Evolutionary conservation across 1,140 invertebrate genomes (phyloP).

Genomic region (Thaumetopoea pityocampa): DNA sequence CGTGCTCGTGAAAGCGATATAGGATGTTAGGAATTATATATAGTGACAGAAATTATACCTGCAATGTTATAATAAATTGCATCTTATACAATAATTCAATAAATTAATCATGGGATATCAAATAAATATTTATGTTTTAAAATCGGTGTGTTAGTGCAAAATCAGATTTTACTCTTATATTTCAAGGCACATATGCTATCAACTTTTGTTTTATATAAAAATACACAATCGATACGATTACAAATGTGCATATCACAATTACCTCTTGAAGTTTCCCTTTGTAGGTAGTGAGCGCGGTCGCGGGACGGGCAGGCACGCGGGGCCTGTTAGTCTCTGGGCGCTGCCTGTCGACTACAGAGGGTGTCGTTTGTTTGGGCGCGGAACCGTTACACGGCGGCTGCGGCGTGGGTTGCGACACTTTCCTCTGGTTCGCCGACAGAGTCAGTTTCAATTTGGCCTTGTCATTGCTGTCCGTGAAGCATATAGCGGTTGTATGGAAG

Average conservation of each 20-base stretch:
- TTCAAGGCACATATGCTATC: slow-evolving; percentile 29
- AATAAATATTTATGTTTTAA: slow-evolving; percentile 19
- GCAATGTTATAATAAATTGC: too few species aligned
- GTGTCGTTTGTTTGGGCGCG: slow-evolving; percentile 27
- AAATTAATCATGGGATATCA: too few species aligned
- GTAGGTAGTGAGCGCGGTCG: slow-evolving; percentile 23
- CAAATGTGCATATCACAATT: slow-evolving; percentile 64
- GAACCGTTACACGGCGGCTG: slow-evolving; percentile 35
- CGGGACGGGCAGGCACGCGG: slow-evolving; percentile 16
- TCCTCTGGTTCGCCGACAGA: slow-evolving; percentile 49
- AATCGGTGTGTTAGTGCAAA: slow-evolving; percentile 31
- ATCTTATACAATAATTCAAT: too few species aligned
- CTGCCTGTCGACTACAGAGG: slow-evolving; percentile 21
- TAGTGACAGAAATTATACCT: background rate
- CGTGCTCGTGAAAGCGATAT: slow-evolving; percentile 2
- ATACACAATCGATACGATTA: slow-evolving; percentile 55
- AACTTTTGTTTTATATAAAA: slow-evolving; percentile 30
- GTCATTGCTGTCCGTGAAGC: slow-evolving; percentile 53
- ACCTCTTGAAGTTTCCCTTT: slow-evolving; percentile 57
- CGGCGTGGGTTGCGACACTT: slow-evolving; percentile 21
- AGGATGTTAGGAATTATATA: background rate
- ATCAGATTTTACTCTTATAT: slow-evolving; percentile 28
- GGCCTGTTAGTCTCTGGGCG: slow-evolving; percentile 22
- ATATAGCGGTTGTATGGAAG: slow-evolving; percentile 60
- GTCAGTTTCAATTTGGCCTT: slow-evolving; percentile 60